phyloP scores from a whole-genome alignment of 2,113 vertebrate species.

The Dromas ardeola region DNA sequence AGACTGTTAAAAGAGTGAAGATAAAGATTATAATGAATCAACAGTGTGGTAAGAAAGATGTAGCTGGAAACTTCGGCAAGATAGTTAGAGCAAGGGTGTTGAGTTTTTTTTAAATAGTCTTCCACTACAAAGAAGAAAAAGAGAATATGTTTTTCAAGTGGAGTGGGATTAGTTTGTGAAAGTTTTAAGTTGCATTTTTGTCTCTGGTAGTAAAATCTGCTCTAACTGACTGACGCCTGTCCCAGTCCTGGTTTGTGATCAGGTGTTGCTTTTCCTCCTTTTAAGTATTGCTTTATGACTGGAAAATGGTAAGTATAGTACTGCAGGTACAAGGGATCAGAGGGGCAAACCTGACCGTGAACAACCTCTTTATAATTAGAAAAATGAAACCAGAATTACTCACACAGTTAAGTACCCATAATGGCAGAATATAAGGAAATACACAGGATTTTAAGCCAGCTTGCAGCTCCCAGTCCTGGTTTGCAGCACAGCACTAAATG shows the following conservation, averaged over 20 bases:
- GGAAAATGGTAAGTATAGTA: neutral
- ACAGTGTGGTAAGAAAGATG: neutral
- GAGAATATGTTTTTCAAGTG: neutral
- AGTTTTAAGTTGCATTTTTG: neutral
- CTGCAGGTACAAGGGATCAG: neutral
- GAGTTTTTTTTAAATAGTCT: neutral
- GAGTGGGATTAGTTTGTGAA: neutral
- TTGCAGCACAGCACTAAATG: slow-evolving; percentile 1
- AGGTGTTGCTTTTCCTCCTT: neutral
- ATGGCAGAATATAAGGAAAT: neutral
- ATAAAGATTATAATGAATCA: neutral
- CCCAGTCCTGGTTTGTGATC: neutral
- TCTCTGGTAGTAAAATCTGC: neutral
- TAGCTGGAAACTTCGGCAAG: neutral
- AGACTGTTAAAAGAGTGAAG: neutral
- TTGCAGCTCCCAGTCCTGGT: neutral
- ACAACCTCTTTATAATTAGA: neutral
- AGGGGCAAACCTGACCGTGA: neutral
- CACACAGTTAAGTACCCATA: neutral
- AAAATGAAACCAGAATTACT: neutral
- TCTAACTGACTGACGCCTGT: neutral
- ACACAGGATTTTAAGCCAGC: neutral
- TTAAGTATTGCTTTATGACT: neutral
- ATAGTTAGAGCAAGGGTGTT: neutral
- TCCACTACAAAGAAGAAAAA: neutral